Evolutionary conservation across 1,140 invertebrate genomes (phyloP).

Genomic region (Musca vetustissima): DNA sequence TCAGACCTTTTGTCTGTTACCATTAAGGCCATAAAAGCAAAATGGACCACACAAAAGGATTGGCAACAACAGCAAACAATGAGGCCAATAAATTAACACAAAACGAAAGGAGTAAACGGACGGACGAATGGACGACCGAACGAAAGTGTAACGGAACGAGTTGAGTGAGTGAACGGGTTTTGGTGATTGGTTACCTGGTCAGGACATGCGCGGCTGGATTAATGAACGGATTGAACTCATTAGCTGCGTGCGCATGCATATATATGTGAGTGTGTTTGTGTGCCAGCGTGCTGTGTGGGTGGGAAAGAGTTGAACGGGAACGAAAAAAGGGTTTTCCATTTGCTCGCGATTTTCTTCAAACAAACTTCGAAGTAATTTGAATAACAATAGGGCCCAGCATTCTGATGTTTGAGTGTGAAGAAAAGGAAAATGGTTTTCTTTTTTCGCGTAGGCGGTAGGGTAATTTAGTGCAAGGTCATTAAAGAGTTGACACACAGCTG

Average conservation of each 20-base stretch:
- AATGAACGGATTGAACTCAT: slow-evolving; percentile 5
- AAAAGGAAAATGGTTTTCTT: no score
- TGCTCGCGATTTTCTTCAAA: neutral
- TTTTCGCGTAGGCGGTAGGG: neutral
- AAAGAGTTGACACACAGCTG: slow-evolving; percentile 21
- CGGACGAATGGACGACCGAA: no score
- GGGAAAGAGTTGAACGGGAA: slow-evolving; percentile 9
- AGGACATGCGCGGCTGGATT: neutral
- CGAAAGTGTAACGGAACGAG: neutral
- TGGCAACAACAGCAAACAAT: neutral
- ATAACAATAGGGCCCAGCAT: neutral
- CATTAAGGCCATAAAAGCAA: neutral
- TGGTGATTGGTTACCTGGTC: neutral
- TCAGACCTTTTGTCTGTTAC: slow-evolving; percentile 5
- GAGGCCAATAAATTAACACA: neutral
- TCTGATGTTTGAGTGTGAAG: no score
- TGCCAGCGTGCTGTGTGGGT: neutral
- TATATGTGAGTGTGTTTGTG: neutral
- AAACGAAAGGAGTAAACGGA: slow-evolving; percentile 18
- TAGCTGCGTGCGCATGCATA: neutral
- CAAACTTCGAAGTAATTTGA: slow-evolving; percentile 3
- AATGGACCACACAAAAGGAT: neutral
- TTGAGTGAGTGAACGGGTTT: no score
- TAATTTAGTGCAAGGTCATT: slow-evolving; percentile 16
- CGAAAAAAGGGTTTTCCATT: slow-evolving; percentile 10